Evolutionary conservation across 2,797 vertebrate genomes (phyloP).

Genomic region (Sarcoramphus papa): DNA sequence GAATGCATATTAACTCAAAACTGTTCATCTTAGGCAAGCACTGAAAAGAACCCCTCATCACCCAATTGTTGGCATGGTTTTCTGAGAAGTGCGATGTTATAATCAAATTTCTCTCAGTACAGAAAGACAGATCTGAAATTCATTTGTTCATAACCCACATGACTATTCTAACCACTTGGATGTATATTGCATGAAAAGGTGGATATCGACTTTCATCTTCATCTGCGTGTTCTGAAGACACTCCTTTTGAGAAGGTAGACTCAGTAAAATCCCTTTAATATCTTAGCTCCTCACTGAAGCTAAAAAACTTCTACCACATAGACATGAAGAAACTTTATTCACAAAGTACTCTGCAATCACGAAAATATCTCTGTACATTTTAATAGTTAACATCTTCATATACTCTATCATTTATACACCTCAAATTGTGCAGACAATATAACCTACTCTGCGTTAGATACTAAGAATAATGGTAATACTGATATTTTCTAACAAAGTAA

Average conservation of each 20-base stretch:
- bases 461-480: not conserved
- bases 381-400: not conserved
- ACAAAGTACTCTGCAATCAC: not conserved
- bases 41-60: not conserved
- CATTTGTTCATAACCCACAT: not conserved
- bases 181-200: not conserved
- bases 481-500: not conserved
- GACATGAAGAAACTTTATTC: not conserved
- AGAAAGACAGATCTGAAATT: not conserved
- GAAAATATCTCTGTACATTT: not conserved
- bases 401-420: not conserved
- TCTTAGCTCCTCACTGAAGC: not conserved
- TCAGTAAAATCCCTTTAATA: not conserved
- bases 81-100: not conserved
- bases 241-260: not conserved
- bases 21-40: not conserved
- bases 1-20: not conserved
- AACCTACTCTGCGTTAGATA: not conserved
- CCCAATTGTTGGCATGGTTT: not conserved
- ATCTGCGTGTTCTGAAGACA: not conserved
- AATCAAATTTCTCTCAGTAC: not conserved
- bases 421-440: not conserved
- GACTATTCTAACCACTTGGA: not conserved
- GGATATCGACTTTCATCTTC: not conserved
- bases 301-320: not conserved